These are phyloP conservation scores for Lithobates sylvaticus DNA, from an alignment of 2,797 vertebrate genomes.

Conservation along the genomic window DNA sequence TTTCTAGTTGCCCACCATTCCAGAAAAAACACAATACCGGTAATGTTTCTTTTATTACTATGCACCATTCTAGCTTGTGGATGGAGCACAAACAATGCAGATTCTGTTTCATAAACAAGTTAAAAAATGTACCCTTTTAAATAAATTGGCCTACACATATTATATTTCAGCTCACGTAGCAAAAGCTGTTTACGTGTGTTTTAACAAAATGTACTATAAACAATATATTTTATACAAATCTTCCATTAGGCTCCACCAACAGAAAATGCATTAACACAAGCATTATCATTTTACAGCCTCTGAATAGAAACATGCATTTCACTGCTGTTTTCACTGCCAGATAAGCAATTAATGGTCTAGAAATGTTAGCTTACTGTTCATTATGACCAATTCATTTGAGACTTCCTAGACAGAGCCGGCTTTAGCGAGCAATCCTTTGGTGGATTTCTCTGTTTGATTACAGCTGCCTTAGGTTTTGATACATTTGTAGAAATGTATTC, in stretches of 20 bases:
- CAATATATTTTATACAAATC: slow-evolving; percentile 58
- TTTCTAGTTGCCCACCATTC: neutral
- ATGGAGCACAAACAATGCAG: slow-evolving; percentile 5
- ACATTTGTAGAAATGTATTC: slow-evolving; percentile 45
- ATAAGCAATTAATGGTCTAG: slow-evolving; percentile 60
- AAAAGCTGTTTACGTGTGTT: slow-evolving; percentile 43
- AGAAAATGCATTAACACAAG: slow-evolving; percentile 60
- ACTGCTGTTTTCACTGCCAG: slow-evolving; percentile 56
- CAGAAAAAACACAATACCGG: neutral
- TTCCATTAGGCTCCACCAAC: slow-evolving; percentile 53
- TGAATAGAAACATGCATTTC: slow-evolving; percentile 50
- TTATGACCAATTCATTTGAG: slow-evolving; percentile 55
- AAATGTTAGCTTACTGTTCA: slow-evolving; percentile 57
- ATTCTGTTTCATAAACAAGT: slow-evolving; percentile 37
- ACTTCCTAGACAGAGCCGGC: slow-evolving; percentile 59
- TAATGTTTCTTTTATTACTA: neutral
- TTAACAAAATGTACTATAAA: slow-evolving; percentile 62
- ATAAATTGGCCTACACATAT: slow-evolving; percentile 27
- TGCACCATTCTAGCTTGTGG: slow-evolving; percentile 3
- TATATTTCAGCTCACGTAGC: slow-evolving; percentile 32
- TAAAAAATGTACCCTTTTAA: slow-evolving; percentile 9
- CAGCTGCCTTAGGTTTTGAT: slow-evolving; percentile 31
- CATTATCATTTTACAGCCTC: slow-evolving; percentile 59
- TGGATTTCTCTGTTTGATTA: slow-evolving; percentile 47
- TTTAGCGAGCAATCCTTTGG: slow-evolving; percentile 36